Base-by-base conservation (phyloP, 2,888 invertebrate species). In the Iselma pallidipennis region DNA sequence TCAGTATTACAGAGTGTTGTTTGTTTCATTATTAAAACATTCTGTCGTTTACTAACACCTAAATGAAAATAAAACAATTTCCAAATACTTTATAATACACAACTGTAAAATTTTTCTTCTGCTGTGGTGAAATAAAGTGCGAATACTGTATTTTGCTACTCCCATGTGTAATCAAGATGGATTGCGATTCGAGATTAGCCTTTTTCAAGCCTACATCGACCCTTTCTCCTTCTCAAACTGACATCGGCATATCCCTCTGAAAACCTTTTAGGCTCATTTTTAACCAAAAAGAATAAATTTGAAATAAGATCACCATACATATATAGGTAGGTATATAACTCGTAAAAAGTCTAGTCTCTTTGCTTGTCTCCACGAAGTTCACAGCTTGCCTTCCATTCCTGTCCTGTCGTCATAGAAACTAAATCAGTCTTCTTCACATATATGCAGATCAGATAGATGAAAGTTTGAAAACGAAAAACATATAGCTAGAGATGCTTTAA, bases 91-190 rank as follows among this genome's bases (percentile, higher is more conserved):
- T n/a, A n/a, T n/a, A n/a, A n/a, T n/a, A n/a, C n/a, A n/a, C n/a
- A 2, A 21, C 2, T 16, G 21, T 45, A 52, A 51, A 57, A 69
- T 72, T 73, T 71, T 67, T n/a, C n/a, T 74, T 72, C 68, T 73
- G 71, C 72, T 74, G 73, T 74, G 73, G 72, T 72, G 73, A 74
- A 76, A 75, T 76, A 74, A 73, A 72, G 72, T 72, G 74, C 73
- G 71, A 74, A 73, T 73, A 74, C 69, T 70, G 64, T 65, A 57
- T 61, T 70, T 71, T 70, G 72, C 71, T 72, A 72, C 74, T 78
- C 76, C 76, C 78, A 75, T 76, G 77, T 79, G 77, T 78, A 78
- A 79, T 79, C 79, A 78, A 78, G 78, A 79, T 78, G 77, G 77
- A 79, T 79, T 78, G 78, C 76, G 73, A 72, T 74, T 76, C 74